These are phyloP conservation scores for Aphidius ervi DNA, from an alignment of 1,140 invertebrate species.

Conservation along the genomic window DNA sequence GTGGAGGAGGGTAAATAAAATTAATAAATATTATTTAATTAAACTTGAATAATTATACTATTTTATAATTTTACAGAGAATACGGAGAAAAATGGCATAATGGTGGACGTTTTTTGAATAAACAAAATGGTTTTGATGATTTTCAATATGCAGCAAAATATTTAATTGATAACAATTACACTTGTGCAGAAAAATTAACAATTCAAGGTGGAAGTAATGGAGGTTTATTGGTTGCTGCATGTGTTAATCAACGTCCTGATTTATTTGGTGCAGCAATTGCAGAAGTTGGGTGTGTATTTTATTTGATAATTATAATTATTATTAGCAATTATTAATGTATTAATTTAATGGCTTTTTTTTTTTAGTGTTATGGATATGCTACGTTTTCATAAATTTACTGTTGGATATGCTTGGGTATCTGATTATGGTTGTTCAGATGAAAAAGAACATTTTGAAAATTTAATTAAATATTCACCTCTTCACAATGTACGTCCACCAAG, in stretches of 20 bases:
- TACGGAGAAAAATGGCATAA: constrained; percentile 98
- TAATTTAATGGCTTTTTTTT: constrained; percentile 27
- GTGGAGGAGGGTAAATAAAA: constrained; percentile 81
- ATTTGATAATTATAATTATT: constrained; percentile 2
- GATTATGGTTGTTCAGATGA: constrained; percentile 94
- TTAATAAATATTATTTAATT: background rate
- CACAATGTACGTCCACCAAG: constrained; percentile 82
- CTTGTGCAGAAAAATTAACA: constrained; percentile 67
- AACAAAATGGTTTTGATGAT: constrained; percentile 98
- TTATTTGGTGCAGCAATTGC: constrained; percentile 87
- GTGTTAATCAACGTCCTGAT: constrained; percentile 91
- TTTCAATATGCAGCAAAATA: constrained; percentile 92
- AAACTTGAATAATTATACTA: background rate
- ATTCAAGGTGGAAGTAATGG: constrained; percentile 97
- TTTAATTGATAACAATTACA: constrained; percentile 80
- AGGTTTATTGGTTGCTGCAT: constrained; percentile 88
- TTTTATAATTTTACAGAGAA: constrained; percentile 61
- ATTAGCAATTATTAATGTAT: constrained; percentile 16
- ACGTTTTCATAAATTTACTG: constrained; percentile 97
- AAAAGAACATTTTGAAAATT: constrained; percentile 80
- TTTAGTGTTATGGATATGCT: constrained; percentile 94
- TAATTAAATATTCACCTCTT: constrained; percentile 90
- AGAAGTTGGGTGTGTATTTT: constrained; percentile 77
- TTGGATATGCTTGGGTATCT: constrained; percentile 93
- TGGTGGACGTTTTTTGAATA: constrained; percentile 83